A percentile compares a stretch with the other conserved stretches of the same genome.
Evolutionary conservation across 2,797 vertebrate species (phyloP).

Genomic region (Syngnathus acus): DNA sequence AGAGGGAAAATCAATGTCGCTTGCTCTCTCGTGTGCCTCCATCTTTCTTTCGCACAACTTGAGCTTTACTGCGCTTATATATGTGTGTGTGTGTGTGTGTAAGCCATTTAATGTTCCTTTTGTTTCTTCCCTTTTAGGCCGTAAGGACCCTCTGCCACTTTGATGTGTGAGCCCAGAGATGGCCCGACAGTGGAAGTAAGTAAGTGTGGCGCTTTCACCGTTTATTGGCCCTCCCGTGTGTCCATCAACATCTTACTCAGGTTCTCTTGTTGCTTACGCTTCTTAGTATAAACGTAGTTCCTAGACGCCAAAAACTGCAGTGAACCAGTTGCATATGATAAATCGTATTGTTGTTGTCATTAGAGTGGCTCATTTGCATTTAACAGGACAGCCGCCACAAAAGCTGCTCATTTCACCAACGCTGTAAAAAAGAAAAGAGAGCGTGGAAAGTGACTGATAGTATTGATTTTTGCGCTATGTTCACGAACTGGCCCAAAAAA

Average conservation of each 20-base stretch:
- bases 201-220: conserved; percentile 52
- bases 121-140: conserved; percentile 57
- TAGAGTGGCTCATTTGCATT: not conserved
- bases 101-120: conserved; percentile 49
- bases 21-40: conserved; percentile 30
- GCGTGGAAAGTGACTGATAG: not conserved
- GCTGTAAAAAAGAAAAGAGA: not conserved
- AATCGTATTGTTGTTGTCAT: not conserved
- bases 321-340: not conserved
- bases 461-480: not conserved
- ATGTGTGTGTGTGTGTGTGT: conserved; percentile 20
- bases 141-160: conserved; percentile 53
- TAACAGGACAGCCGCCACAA: not conserved
- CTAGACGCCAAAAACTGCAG: not conserved
- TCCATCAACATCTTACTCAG: not conserved
- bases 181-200: conserved; percentile 49
- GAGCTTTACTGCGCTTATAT: conserved; percentile 23
- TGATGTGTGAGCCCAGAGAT: conserved; percentile 65
- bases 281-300: not conserved
- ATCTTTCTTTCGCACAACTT: conserved; percentile 31
- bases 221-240: conserved; percentile 1
- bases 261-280: not conserved
- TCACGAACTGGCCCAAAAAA: not conserved
- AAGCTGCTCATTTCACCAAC: not conserved
- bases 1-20: conserved; percentile 65